Base-by-base conservation (phyloP, 2,797 vertebrate species). In the Cottoperca gobio region DNA sequence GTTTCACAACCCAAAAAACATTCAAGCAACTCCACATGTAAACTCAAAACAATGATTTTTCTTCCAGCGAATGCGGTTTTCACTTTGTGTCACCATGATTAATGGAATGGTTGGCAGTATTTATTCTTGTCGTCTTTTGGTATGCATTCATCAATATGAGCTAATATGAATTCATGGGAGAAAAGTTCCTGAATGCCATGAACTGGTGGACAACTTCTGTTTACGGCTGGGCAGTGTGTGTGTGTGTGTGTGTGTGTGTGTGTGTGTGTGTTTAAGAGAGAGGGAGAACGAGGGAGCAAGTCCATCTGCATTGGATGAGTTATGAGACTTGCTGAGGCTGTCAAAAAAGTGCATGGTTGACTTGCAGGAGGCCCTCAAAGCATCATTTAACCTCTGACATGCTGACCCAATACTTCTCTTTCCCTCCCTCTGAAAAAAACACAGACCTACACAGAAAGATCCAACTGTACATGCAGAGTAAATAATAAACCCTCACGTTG, bases 71-170 rank as follows among this genome's bases (percentile, higher is more conserved):
- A 79, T 70, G 45, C 70, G 19, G 43, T 83, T 89, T 70, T 70
- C 40, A 67, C 12, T 70, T 35, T 2, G 26, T 80, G 85, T 82
- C 84, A 86, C 61, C 14, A 17, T 88, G 90, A 93, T 85, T 92
- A 91, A 89, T 91, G 77, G 68, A 77, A 78, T 16, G 48, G 55
- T 71, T 75, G 80, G 76, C 78, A 69, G 77, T 82, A 86, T 92
- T 93, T 76, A 68, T 84, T 89, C 68, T 63, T 58, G 66, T 75
- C 75, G 81, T 82, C 72, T 65, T 50, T 82, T 83, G 50, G 64
- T 79, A 59, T 61, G 57, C 71, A 55, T 57, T 45, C 67, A 78
- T 82, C 46, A 60, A 67, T 73, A 60, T 50, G 78, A 73, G 73
- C 79, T 81, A 83, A 84, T 78, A 66, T 80, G 68, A 79, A 77